These are phyloP conservation scores for Erebia palarica DNA, from an alignment of 2,888 invertebrate species.

Conservation along the genomic window DNA sequence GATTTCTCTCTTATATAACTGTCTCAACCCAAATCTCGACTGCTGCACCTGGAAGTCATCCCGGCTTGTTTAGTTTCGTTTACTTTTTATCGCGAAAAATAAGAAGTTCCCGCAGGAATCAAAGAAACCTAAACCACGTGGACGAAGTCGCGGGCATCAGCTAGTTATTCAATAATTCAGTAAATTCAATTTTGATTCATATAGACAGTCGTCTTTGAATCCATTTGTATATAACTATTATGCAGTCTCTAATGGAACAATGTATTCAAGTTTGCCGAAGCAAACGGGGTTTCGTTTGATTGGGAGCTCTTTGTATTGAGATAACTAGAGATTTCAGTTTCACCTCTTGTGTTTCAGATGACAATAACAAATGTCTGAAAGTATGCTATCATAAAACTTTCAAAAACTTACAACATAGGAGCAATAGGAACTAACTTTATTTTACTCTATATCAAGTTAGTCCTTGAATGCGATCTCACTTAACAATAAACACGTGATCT, in stretches of 20 bases:
- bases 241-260: conserved; percentile 20
- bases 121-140: too few relatives aligned
- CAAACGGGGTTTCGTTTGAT: conserved; percentile 18
- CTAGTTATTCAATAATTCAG: too few relatives aligned
- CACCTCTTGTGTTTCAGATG: conserved; percentile 16
- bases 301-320: conserved; percentile 4
- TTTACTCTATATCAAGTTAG: too few relatives aligned
- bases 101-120: too few relatives aligned
- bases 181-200: background rate
- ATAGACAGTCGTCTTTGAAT: background rate
- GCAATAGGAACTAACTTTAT: background rate
- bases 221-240: background rate
- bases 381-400: background rate
- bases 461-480: too few relatives aligned
- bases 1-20: background rate
- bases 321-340: conserved; percentile 17
- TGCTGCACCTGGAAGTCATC: too few relatives aligned
- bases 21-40: too few relatives aligned
- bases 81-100: too few relatives aligned
- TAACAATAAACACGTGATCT: too few relatives aligned
- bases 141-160: too few relatives aligned
- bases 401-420: too few relatives aligned
- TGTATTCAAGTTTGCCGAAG: conserved; percentile 24
- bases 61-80: background rate
- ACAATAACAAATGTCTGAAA: background rate